Conservation (phyloP, 2,888 invertebrate genomes). For the Mimumesa dahlbomi region DNA sequence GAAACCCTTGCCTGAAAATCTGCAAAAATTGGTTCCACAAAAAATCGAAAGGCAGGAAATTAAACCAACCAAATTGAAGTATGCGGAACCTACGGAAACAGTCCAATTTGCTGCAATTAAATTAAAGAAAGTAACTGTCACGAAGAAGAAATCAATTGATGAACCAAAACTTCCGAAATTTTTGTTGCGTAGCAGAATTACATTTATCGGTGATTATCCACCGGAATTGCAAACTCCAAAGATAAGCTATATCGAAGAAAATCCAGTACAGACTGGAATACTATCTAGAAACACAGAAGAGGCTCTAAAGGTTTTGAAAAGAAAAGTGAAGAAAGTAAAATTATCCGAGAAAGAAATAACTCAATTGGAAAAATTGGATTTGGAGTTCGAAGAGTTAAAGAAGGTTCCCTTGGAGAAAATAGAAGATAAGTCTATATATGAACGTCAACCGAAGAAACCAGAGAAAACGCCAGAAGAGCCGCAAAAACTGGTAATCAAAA, state of each 20-base stretch:
- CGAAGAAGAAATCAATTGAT: slow-evolving; percentile 81
- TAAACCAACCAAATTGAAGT: slow-evolving; percentile 84
- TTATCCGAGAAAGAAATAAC: slow-evolving; percentile 82
- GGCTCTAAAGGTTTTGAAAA: slow-evolving; percentile 85
- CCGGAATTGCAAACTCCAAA: slow-evolving; percentile 82
- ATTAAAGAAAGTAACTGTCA: slow-evolving; percentile 83
- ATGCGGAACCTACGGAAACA: slow-evolving; percentile 82
- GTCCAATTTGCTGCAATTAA: slow-evolving; percentile 86
- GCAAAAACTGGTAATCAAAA: slow-evolving; percentile 73
- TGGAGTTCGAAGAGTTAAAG: slow-evolving; percentile 80
- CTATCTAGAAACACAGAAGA: slow-evolving; percentile 88
- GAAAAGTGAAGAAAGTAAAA: slow-evolving; percentile 82
- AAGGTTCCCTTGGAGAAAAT: slow-evolving; percentile 77
- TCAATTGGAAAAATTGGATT: slow-evolving; percentile 83
- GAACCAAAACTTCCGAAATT: slow-evolving; percentile 83
- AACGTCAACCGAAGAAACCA: slow-evolving; percentile 75
- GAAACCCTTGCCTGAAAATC: slow-evolving; percentile 53
- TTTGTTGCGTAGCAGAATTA: slow-evolving; percentile 87
- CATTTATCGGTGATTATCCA: slow-evolving; percentile 84
- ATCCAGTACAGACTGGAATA: slow-evolving; percentile 84
- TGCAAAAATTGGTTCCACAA: slow-evolving; percentile 79
- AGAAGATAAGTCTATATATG: slow-evolving; percentile 76
- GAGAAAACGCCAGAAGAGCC: slow-evolving; percentile 71
- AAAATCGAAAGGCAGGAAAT: slow-evolving; percentile 84
- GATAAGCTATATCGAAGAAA: slow-evolving; percentile 81